These are phyloP conservation scores for Syritta pipiens DNA, from an alignment of 2,888 invertebrate species.

Conservation along the genomic window DNA sequence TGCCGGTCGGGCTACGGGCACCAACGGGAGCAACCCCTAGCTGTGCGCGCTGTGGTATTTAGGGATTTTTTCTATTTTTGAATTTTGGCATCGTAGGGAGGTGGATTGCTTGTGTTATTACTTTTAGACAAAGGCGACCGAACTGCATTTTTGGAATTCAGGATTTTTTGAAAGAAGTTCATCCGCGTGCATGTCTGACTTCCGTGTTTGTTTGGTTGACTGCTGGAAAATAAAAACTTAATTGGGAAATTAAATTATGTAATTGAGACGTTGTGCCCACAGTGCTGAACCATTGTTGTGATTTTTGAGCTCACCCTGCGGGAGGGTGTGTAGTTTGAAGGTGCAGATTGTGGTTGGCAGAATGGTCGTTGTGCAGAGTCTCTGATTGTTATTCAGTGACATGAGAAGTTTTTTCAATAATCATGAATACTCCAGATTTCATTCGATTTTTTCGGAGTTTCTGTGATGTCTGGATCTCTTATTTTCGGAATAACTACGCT, in stretches of 20 bases:
- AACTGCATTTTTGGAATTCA: no score
- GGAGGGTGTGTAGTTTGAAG: slow-evolving; percentile 15
- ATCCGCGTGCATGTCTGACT: slow-evolving; percentile 40
- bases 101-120: no score
- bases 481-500: not conserved
- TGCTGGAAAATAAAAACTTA: slow-evolving; percentile 24
- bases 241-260: slow-evolving; percentile 43
- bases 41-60: slow-evolving; percentile 60
- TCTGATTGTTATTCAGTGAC: no score
- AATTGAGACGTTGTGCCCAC: slow-evolving; percentile 35
- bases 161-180: no score
- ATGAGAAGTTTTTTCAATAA: no score
- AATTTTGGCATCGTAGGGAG: slow-evolving; percentile 48
- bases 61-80: slow-evolving; percentile 59
- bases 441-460: not conserved
- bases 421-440: no score
- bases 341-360: no score
- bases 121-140: no score
- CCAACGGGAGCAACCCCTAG: slow-evolving; percentile 61
- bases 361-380: no score
- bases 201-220: slow-evolving; percentile 47
- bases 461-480: not conserved
- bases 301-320: not conserved
- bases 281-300: slow-evolving; percentile 5
- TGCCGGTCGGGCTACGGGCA: slow-evolving; percentile 27